phyloP scores from a whole-genome alignment of 2,797 vertebrate genomes.

The Holocentrus rufus region DNA sequence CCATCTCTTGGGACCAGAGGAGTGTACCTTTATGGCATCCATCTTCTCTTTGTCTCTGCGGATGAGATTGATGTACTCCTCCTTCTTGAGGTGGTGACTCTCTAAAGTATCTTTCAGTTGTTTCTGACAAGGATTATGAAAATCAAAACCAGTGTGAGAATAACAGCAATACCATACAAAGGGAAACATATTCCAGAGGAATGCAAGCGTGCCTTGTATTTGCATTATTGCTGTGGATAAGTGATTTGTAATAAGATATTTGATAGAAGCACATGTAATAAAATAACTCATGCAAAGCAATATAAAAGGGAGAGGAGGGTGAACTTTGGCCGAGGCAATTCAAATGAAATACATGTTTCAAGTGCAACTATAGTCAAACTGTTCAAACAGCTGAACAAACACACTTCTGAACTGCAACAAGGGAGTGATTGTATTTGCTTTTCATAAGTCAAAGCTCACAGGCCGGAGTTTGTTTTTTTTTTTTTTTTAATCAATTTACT shows the following conservation, averaged over 20 bases:
- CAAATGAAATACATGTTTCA: conserved; percentile 9
- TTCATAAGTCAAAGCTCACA: conserved; percentile 22
- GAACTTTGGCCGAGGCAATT: conserved; percentile 53
- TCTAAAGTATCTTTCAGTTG: conserved; percentile 81
- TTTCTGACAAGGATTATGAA: conserved; percentile 74
- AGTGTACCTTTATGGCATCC: conserved; percentile 82
- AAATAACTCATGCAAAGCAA: conserved; percentile 11
- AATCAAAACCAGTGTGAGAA: conserved; percentile 22
- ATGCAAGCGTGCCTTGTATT: not conserved
- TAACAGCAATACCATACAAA: conserved; percentile 14
- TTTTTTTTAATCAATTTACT: conserved; percentile 41
- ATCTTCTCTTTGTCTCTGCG: conserved; percentile 78
- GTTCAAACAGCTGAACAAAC: conserved; percentile 23
- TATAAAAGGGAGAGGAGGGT: conserved; percentile 43
- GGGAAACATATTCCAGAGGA: not conserved
- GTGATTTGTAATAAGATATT: conserved; percentile 1
- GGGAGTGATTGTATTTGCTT: conserved; percentile 10
- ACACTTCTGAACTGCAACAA: conserved; percentile 42
- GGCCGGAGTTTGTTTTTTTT: not conserved
- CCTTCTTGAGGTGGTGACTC: conserved; percentile 70
- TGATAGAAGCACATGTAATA: too few relatives aligned
- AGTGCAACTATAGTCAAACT: conserved; percentile 22
- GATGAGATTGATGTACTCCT: conserved; percentile 76
- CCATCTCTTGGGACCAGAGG: conserved; percentile 12
- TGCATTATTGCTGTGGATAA: conserved; percentile 1